phyloP scores from a whole-genome alignment of 2,113 vertebrate species.

The Rhinolophus sinicus region DNA sequence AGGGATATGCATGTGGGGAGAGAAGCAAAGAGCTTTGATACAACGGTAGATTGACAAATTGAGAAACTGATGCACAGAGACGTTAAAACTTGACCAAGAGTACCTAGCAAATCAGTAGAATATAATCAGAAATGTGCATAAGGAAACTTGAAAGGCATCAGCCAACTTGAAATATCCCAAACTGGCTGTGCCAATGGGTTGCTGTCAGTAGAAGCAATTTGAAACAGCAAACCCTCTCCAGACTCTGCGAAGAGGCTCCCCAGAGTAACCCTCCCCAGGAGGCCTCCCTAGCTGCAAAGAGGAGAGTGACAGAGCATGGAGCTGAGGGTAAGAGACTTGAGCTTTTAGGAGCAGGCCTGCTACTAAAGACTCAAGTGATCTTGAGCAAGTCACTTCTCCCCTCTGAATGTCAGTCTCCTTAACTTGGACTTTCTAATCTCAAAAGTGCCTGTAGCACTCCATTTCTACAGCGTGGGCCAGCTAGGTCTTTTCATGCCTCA shows the following conservation, averaged over 20 bases:
- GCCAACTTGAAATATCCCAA: neutral
- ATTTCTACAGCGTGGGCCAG: neutral
- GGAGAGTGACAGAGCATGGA: neutral
- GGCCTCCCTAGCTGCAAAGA: neutral
- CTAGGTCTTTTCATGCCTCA: neutral
- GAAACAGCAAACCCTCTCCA: neutral
- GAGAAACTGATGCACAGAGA: neutral
- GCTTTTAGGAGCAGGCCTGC: rapidly evolving
- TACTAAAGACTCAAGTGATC: neutral
- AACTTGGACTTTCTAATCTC: neutral
- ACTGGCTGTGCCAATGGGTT: neutral
- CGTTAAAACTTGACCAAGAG: neutral
- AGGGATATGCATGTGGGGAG: neutral
- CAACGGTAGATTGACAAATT: neutral
- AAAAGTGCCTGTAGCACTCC: neutral
- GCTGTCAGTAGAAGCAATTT: neutral
- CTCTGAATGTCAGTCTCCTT: neutral
- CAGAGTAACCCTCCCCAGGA: neutral
- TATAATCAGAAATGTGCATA: neutral
- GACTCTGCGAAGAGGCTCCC: neutral
- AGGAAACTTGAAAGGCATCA: neutral
- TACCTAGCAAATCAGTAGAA: neutral
- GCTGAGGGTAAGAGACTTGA: no score
- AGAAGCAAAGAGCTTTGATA: neutral
- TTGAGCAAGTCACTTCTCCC: neutral